These are phyloP conservation scores for Delichon dasypus DNA, from an alignment of 2,797 vertebrate species.

Conservation along the genomic window DNA sequence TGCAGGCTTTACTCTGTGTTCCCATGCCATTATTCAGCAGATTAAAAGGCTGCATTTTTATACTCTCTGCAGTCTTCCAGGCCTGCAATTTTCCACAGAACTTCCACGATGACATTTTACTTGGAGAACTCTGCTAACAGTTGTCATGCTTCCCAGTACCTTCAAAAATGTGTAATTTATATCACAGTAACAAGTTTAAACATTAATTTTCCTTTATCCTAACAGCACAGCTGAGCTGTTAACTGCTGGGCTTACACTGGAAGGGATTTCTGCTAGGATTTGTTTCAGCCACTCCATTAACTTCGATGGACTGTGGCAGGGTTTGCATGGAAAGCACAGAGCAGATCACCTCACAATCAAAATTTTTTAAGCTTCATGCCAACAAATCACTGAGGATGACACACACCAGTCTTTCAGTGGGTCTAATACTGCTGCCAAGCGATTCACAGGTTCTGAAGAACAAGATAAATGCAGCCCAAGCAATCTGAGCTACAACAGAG, in stretches of 20 bases:
- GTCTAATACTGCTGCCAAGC: background rate
- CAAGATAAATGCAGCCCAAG: background rate
- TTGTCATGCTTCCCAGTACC: background rate
- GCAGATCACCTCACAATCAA: background rate
- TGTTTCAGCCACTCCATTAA: background rate
- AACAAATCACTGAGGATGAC: background rate
- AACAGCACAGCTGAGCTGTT: background rate
- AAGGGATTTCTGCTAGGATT: background rate
- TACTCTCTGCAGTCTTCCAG: background rate
- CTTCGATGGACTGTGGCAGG: background rate
- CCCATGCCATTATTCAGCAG: background rate
- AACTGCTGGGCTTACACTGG: background rate
- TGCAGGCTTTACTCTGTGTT: background rate
- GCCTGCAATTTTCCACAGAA: background rate
- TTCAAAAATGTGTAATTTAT: background rate
- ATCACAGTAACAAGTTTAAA: background rate
- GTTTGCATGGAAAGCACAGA: background rate
- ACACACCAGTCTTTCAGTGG: background rate
- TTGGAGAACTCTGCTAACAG: background rate
- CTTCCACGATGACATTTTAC: background rate
- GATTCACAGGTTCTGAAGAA: background rate
- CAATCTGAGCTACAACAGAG: background rate
- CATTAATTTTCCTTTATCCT: background rate
- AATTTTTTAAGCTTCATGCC: background rate
- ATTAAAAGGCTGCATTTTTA: background rate